Percentiles rank a stretch among this genome's conserved stretches.
phyloP scores from a whole-genome alignment of 2,888 invertebrate species.

The Nezara viridula region DNA sequence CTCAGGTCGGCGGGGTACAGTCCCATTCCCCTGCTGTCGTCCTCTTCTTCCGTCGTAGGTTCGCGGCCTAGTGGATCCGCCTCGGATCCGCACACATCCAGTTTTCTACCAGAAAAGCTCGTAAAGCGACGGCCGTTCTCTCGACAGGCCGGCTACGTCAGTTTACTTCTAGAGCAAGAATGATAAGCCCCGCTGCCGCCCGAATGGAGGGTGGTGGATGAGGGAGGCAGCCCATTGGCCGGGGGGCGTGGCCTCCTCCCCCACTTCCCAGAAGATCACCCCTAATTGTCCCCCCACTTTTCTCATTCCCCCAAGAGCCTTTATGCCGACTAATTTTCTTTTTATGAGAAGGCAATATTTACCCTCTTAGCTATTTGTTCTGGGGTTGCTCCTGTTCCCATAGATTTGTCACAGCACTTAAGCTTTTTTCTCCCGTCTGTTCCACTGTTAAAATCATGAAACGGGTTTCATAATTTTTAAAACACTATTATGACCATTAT shows the following conservation, averaged over 20 bases:
- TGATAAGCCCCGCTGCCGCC: conserved; percentile 41
- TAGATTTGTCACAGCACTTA: conserved; percentile 59
- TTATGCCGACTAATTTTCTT: conserved; percentile 54
- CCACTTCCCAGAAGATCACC: conserved; percentile 54
- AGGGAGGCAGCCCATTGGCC: neutral
- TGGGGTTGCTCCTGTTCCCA: conserved; percentile 10
- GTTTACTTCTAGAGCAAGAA: conserved; percentile 4
- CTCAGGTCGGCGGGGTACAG: conserved; percentile 55
- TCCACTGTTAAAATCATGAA: neutral
- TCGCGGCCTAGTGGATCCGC: conserved; percentile 50
- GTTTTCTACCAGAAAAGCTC: neutral
- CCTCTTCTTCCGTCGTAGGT: conserved; percentile 50
- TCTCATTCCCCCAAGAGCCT: conserved; percentile 50
- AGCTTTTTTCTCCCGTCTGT: conserved; percentile 9
- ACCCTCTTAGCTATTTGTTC: conserved; percentile 56
- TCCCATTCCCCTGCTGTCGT: conserved; percentile 51
- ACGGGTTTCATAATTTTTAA: neutral
- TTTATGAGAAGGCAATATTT: conserved; percentile 59
- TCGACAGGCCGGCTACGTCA: neutral
- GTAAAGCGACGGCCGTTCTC: neutral
- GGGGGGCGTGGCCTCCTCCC: conserved; percentile 57
- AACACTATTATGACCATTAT: neutral
- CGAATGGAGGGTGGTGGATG: neutral
- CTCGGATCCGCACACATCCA: conserved; percentile 54
- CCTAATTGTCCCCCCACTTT: conserved; percentile 60